Conservation (phyloP, 1,140 invertebrate species). For the Bombus ignitus region DNA sequence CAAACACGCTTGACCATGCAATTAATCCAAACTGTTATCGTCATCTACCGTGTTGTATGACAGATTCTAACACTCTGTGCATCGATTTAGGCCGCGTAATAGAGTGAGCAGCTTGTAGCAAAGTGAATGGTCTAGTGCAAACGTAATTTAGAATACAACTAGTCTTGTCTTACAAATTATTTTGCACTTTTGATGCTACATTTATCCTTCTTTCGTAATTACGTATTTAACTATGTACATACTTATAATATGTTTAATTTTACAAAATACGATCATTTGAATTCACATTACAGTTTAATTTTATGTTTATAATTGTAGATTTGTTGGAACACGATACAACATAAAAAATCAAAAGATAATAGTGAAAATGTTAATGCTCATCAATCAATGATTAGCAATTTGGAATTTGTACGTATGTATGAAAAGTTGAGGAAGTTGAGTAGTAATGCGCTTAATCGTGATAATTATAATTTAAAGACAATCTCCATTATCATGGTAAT, state of each 20-base stretch:
- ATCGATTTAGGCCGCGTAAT: conserved; percentile 21
- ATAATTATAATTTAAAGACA: not conserved
- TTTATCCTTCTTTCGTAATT: not conserved
- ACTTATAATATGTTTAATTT: too few relatives aligned
- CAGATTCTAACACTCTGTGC: conserved; percentile 11
- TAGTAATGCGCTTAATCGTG: not conserved
- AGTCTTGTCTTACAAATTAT: not conserved
- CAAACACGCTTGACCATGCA: conserved; percentile 42
- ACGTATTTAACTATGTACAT: not conserved
- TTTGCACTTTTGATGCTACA: not conserved
- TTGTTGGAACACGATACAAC: not conserved
- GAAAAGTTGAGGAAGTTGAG: not conserved
- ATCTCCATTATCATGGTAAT: not conserved
- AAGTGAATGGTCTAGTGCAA: not conserved
- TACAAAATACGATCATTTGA: too few relatives aligned
- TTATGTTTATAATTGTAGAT: too few relatives aligned
- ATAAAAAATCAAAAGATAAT: not conserved
- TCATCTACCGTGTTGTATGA: conserved; percentile 31
- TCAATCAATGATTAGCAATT: too few relatives aligned
- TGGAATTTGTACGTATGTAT: too few relatives aligned
- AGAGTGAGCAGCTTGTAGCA: conserved; percentile 1
- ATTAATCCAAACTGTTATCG: conserved; percentile 52
- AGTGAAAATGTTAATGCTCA: not conserved
- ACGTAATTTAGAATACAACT: not conserved
- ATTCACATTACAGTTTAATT: not conserved